phyloP scores from a whole-genome alignment of 2,113 vertebrate species.

The Machaerirhynchus nigripectus region DNA sequence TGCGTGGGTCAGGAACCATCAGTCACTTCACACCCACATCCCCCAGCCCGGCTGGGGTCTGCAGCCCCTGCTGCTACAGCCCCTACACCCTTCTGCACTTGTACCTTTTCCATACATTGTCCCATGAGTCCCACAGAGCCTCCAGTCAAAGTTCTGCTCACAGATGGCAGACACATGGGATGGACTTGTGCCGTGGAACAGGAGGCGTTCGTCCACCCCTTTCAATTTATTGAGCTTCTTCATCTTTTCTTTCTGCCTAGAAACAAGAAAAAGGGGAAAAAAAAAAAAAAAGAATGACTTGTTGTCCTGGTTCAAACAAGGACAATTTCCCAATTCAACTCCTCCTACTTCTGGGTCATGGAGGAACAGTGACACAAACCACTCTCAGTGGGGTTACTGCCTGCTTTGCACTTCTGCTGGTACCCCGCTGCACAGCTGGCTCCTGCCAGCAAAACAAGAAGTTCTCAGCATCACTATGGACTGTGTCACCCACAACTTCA shows the following conservation, averaged over 20 bases:
- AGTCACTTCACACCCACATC: neutral
- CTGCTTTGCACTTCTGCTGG: neutral
- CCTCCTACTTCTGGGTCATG: neutral
- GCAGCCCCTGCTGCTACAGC: neutral
- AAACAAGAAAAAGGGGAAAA: neutral
- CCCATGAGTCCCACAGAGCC: constrained; percentile 85
- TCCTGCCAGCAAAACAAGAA: constrained; percentile 19
- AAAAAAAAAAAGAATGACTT: neutral
- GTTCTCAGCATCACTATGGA: neutral
- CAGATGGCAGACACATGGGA: constrained; percentile 77
- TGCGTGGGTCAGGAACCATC: neutral
- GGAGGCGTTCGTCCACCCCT: constrained; percentile 71
- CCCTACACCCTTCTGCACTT: neutral
- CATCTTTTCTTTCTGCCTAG: constrained; percentile 91
- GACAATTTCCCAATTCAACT: neutral
- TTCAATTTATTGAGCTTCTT: constrained; percentile 61
- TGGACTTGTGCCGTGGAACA: constrained; percentile 87
- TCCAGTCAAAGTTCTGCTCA: constrained; percentile 90
- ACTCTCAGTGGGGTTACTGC: neutral
- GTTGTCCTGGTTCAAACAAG: neutral
- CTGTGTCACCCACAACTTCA: neutral
- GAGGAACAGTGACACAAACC: constrained; percentile 1
- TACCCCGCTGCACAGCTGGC: constrained; percentile 14
- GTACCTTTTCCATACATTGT: constrained; percentile 88
- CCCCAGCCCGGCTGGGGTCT: neutral